These are phyloP conservation scores for Chloropsis hardwickii DNA, from an alignment of 2,113 vertebrate genomes.

Conservation along the genomic window DNA sequence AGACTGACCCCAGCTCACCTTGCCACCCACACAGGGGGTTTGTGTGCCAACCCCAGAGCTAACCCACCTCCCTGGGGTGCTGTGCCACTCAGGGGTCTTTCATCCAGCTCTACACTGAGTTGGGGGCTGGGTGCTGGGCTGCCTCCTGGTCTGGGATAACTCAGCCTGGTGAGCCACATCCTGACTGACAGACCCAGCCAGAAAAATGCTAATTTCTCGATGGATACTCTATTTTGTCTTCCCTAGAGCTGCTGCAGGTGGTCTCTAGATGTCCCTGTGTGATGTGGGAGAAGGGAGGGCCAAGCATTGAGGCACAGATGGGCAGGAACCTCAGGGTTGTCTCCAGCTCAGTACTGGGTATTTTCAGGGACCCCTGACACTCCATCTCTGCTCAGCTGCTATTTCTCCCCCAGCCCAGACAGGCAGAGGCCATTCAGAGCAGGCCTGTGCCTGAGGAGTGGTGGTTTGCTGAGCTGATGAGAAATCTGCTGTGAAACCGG, in stretches of 20 bases:
- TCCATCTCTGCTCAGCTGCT: background rate
- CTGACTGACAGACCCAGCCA: background rate
- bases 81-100: rapidly evolving
- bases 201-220: background rate
- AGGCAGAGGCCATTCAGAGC: background rate
- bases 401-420: background rate
- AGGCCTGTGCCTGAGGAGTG: background rate
- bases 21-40: rapidly evolving
- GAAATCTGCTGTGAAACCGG: background rate
- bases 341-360: background rate
- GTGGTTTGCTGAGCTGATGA: background rate
- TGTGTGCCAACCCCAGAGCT: background rate
- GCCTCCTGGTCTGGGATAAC: background rate
- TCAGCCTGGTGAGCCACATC: background rate
- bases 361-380: background rate
- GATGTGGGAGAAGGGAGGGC: background rate
- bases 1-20: background rate
- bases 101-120: background rate
- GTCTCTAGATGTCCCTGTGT: background rate
- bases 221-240: background rate
- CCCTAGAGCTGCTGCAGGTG: background rate
- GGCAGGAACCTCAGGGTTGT: background rate
- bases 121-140: background rate
- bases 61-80: background rate
- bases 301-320: background rate